Conservation (phyloP, 2,797 vertebrate species). For the Thamnophis elegans region DNA sequence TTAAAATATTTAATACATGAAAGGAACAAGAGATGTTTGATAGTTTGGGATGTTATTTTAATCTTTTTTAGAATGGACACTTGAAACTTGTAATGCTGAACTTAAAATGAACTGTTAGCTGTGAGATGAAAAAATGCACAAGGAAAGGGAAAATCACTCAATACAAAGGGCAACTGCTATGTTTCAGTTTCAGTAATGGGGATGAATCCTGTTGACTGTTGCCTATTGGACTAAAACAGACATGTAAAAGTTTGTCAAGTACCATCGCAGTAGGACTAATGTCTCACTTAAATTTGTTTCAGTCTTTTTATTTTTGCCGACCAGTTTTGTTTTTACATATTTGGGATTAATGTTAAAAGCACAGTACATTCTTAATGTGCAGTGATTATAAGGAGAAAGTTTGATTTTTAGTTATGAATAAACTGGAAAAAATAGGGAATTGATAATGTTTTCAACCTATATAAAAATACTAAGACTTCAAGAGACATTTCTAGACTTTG, state of each 20-base stretch:
- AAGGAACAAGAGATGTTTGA: background rate
- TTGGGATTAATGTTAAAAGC: background rate
- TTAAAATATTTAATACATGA: background rate
- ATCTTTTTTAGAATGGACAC: background rate
- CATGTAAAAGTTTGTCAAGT: background rate
- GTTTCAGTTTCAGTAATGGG: background rate
- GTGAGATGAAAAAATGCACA: background rate
- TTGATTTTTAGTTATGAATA: conserved; percentile 9
- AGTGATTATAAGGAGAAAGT: background rate
- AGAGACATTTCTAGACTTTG: conserved; percentile 61
- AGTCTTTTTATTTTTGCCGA: background rate
- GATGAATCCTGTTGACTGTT: background rate
- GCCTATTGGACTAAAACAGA: background rate
- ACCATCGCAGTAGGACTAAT: background rate
- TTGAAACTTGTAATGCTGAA: background rate
- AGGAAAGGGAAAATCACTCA: background rate
- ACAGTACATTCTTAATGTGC: background rate
- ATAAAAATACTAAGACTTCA: conserved; percentile 31
- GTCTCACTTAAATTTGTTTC: background rate
- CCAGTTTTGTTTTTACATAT: background rate
- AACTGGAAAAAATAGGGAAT: background rate
- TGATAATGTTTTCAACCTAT: conserved; percentile 22
- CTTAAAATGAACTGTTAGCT: background rate
- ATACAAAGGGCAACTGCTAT: background rate
- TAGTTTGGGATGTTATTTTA: background rate